A percentile compares a stretch with the other conserved stretches of the same genome.
Evolutionary conservation across 2,797 vertebrate species (phyloP).

Genomic region (Enteromius anoplus): DNA sequence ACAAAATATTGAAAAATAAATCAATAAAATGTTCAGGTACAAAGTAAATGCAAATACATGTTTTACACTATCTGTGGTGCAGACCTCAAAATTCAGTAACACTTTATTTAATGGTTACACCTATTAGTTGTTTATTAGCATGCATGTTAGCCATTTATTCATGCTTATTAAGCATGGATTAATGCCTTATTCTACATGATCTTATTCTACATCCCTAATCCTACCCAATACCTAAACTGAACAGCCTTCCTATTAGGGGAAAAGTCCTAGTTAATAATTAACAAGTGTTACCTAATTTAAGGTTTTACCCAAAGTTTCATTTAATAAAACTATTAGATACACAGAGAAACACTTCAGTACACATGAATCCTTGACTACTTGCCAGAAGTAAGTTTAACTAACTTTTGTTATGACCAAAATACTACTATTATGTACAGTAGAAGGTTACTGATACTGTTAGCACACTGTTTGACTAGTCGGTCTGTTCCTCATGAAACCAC

Average conservation of each 20-base stretch:
- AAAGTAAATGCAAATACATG: not conserved
- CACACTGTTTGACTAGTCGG: not conserved
- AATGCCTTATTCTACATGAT: too few species aligned
- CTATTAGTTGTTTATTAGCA: too few species aligned
- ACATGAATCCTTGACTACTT: not conserved
- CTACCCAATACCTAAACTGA: too few species aligned
- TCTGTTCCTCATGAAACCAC: not conserved
- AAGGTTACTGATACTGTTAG: not conserved
- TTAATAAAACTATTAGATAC: not conserved
- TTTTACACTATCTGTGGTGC: not conserved
- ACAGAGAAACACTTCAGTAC: not conserved
- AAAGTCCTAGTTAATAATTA: too few species aligned
- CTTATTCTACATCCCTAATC: too few species aligned
- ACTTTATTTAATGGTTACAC: too few species aligned
- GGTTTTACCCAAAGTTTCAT: not conserved
- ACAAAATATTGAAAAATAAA: not conserved
- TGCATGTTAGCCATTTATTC: too few species aligned
- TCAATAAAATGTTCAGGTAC: not conserved
- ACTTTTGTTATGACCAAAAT: not conserved
- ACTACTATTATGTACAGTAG: not conserved
- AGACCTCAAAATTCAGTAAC: not conserved
- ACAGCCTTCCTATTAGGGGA: too few species aligned
- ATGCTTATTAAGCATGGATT: too few species aligned
- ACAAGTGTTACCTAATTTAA: too few species aligned
- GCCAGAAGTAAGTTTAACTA: not conserved